A percentile compares a stretch with the other conserved stretches of the same genome.
phyloP scores from a whole-genome alignment of 2,113 vertebrate species.

The Phyllostomus hastatus region DNA sequence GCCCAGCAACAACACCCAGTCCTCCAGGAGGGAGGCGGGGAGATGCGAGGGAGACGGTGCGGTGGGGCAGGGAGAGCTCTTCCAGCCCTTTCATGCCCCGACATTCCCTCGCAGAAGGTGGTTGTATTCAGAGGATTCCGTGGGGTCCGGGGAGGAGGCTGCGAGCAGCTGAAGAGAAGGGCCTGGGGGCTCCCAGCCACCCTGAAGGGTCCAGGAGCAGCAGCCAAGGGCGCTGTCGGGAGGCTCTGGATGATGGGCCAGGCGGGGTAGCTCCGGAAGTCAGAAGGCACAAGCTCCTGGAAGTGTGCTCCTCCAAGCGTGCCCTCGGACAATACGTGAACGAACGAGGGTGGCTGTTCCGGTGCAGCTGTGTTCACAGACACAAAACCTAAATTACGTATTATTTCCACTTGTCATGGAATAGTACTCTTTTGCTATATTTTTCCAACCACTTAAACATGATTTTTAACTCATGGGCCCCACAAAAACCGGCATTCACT shows the following conservation, averaged over 20 bases:
- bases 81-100: neutral
- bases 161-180: neutral
- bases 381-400: neutral
- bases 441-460: neutral
- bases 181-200: neutral
- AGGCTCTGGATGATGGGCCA: neutral
- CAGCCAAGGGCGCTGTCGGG: neutral
- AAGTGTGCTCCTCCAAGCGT: no score
- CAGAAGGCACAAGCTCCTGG: neutral
- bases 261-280: neutral
- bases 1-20: neutral
- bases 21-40: neutral
- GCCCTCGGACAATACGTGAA: no score
- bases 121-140: neutral
- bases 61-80: neutral
- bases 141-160: neutral
- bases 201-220: neutral
- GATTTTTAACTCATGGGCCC: neutral
- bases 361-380: neutral
- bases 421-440: neutral
- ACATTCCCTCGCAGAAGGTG: neutral
- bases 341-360: neutral
- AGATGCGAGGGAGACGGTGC: accelerated
- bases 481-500: neutral
- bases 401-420: neutral